Base-by-base conservation (phyloP, 64 coral and sea anemone genomes). In the Trachythela sp. region DNA sequence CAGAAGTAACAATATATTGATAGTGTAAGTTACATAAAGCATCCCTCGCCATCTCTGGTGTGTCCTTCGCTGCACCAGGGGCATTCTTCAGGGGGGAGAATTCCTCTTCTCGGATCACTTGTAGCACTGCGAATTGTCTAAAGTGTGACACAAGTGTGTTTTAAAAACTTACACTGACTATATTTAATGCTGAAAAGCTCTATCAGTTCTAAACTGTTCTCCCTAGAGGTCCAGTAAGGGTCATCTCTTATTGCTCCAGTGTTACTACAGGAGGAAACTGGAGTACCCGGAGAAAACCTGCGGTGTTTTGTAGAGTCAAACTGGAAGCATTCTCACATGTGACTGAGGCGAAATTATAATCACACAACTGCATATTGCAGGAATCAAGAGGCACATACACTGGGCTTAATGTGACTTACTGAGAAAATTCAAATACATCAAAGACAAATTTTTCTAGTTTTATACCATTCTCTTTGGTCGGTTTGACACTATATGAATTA, bases 41-140 rank as follows among this genome's bases (percentile, higher is more conserved):
- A 77, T 70, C 54, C n/a, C 48, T 83, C 18, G 93, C 86, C 17
- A 89, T 91, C 48, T 84, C 85, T 22, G 93, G 93, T 31, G 85
- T 91, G 35, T 94, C 93, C 33, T 87, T 85, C 15, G 84, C 70
- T 31, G 85, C 13, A 2, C 89, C 93, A 50, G 26, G 72, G 14
- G 86, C 89, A 86, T 94, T 94, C 54, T 94, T 94, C 1, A 94
- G 86, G 22, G 93, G 93, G 18, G 89, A 91, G 52, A 94, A 94
- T 24, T 94, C 93, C 14, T 94, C 89, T 6, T 91, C 93, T 77
- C 93, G 50, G 2, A 70, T 48, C 39, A 91, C 86, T 85, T 94
- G 86, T 5, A 94, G 50, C 17, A 94, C 89, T 49, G 93, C 93
- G 40, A 94, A 50, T 77, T 94, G 87, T 29, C 93, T 94, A 85